Base-by-base conservation (phyloP, 2,113 vertebrate genomes). In the Cettia cetti region DNA sequence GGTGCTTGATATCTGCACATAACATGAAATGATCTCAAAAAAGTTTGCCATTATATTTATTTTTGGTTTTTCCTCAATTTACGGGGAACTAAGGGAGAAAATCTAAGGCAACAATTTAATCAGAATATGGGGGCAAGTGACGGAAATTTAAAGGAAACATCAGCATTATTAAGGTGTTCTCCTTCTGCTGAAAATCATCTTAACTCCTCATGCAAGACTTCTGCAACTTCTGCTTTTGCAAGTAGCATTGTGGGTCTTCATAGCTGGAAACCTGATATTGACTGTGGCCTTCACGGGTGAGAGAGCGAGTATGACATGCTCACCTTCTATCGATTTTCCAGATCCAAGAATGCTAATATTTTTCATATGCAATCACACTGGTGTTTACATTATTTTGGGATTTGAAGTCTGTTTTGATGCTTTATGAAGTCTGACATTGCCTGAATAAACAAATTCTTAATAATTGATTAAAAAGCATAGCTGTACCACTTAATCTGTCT, bases 371-470 rank as follows among this genome's bases (percentile, higher is more conserved):
- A 95, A 76, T 81, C 87, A 88, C 86, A 77, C 9, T 60, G 49
- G 53, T 93, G n/a, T 96, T 97, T 96, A 95, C 89, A 69, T 89
- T 91, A 95, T 97, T 97, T 97, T 92, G 91, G 86, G 60, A 95
- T 96, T 91, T 96, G 94, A 97, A 97, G 92, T 94, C 94, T 94
- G 89, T 97, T 97, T 97, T 91, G 90, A 86, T 89, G 93, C 95
- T 97, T 97, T 97, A 97, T 95, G 92, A 93, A 95, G 84, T 96
- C 97, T 97, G 97, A 97, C 97, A 86, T 94, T 94, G 84, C 95
- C 96, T 83, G 81, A 93, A 95, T 94, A 97, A 97, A 97, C 76
- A 94, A 66, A 94, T 95, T 97, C 95, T 97, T 97, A 97, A 97
- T 97, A 97, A 98, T 92, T 97, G 97, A 97, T 97, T 96, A 96